phyloP scores from a whole-genome alignment of 2,888 invertebrate species.

The Hipparchia sbordonii region DNA sequence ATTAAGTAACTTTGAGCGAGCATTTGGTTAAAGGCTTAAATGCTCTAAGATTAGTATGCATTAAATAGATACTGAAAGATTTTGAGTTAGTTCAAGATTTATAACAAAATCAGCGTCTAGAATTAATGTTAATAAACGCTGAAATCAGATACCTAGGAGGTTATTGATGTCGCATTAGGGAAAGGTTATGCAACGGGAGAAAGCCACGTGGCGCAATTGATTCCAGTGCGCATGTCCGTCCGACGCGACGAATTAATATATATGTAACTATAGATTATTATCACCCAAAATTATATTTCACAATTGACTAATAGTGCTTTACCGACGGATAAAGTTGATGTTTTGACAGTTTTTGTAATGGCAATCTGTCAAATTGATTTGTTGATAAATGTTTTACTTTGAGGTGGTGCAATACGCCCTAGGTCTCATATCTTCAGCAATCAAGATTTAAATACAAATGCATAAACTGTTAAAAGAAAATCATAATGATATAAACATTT shows the following conservation, averaged over 20 bases:
- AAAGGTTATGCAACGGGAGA: conserved; percentile 77
- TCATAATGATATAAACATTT: background rate
- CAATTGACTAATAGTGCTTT: too few relatives aligned
- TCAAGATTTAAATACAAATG: background rate
- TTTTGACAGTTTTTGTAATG: too few relatives aligned
- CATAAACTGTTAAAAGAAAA: background rate
- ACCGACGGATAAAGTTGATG: too few relatives aligned
- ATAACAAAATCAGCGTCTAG: conserved; percentile 10
- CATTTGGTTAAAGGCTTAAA: too few relatives aligned
- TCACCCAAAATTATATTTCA: background rate
- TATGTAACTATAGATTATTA: conserved; percentile 19
- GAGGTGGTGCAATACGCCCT: too few relatives aligned
- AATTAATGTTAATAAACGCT: background rate
- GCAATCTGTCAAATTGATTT: too few relatives aligned
- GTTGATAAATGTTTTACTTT: too few relatives aligned
- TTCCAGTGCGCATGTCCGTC: conserved; percentile 64
- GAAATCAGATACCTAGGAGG: background rate
- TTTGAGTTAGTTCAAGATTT: too few relatives aligned
- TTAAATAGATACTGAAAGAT: too few relatives aligned
- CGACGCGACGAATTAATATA: conserved; percentile 18
- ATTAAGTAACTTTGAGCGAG: too few relatives aligned
- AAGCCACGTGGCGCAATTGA: conserved; percentile 68
- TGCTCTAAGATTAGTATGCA: too few relatives aligned
- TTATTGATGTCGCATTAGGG: conserved; percentile 42
- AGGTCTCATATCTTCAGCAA: background rate